A percentile compares a stretch with the other conserved stretches of the same genome.
Conservation (phyloP, 2,888 invertebrate species). For the Bombylius discolor region DNA sequence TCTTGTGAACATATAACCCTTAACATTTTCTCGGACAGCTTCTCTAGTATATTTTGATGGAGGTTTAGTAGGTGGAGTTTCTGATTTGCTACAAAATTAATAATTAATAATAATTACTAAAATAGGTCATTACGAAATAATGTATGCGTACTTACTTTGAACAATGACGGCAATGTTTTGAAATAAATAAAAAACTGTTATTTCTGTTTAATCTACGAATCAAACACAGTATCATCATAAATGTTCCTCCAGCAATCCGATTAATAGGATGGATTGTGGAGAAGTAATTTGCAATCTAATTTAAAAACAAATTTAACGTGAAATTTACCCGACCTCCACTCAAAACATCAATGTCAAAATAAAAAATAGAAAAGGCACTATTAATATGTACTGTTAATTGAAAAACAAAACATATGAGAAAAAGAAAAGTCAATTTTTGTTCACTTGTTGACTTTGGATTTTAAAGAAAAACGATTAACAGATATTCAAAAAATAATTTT, state of each 20-base stretch:
- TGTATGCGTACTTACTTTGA: not conserved
- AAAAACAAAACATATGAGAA: no score
- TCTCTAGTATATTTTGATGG: constrained; percentile 14
- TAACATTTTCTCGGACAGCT: constrained; percentile 28
- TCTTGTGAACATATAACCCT: constrained; percentile 46
- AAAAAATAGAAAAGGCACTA: no score
- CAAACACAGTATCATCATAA: not conserved
- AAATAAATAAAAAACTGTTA: not conserved
- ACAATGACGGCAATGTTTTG: not conserved
- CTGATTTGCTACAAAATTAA: not conserved
- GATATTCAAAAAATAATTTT: no score
- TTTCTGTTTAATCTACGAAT: not conserved
- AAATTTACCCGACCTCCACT: no score
- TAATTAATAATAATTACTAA: not conserved
- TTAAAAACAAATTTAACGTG: no score
- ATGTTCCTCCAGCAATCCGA: not conserved
- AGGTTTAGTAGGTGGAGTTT: not conserved
- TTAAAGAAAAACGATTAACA: no score
- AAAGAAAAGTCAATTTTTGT: no score
- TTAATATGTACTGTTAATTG: no score
- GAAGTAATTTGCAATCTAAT: not conserved
- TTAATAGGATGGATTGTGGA: not conserved
- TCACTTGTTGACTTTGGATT: no score
- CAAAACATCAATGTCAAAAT: no score
- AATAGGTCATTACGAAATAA: not conserved